Conservation (phyloP, 2,888 invertebrate genomes). For the Hirtodrosophila alboralis region DNA sequence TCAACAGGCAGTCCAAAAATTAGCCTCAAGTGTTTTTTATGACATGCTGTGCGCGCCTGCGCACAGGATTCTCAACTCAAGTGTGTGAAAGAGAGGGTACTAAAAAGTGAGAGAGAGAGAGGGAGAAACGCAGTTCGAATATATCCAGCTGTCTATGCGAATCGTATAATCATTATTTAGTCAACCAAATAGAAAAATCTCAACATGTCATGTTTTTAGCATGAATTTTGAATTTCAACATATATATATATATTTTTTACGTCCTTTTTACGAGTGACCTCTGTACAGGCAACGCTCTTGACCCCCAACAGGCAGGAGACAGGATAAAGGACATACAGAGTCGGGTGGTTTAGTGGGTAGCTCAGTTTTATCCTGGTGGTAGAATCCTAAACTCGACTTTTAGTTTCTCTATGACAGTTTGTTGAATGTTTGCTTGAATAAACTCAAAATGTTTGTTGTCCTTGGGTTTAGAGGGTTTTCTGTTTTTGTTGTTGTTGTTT, state of each 20-base stretch:
- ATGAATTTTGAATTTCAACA: conserved; percentile 22
- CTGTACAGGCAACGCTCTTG: conserved; percentile 48
- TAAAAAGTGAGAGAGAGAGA: not conserved
- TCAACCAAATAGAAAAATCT: conserved; percentile 36
- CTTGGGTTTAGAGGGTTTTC: conserved; percentile 6
- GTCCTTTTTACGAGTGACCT: conserved; percentile 65
- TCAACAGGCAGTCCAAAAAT: conserved; percentile 57
- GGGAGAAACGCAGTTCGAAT: conserved; percentile 6
- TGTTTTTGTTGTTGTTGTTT: conserved; percentile 29
- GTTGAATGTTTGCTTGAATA: conserved; percentile 49
- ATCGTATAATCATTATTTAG: conserved; percentile 45
- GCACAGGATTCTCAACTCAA: conserved; percentile 23
- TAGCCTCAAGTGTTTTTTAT: conserved; percentile 70
- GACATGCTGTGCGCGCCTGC: conserved; percentile 74
- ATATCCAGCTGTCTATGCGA: conserved; percentile 61
- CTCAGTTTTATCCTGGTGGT: conserved; percentile 33
- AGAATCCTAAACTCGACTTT: conserved; percentile 23
- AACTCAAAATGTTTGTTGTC: conserved; percentile 44
- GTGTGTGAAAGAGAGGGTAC: conserved; percentile 4
- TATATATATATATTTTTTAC: conserved; percentile 50
- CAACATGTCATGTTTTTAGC: conserved; percentile 45
- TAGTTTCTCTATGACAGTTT: conserved; percentile 42
- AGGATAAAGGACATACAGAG: conserved; percentile 4
- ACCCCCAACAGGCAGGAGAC: conserved; percentile 56
- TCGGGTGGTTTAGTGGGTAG: conserved; percentile 25